Conservation (phyloP, 2,888 invertebrate genomes). For the Andrena flavipes region DNA sequence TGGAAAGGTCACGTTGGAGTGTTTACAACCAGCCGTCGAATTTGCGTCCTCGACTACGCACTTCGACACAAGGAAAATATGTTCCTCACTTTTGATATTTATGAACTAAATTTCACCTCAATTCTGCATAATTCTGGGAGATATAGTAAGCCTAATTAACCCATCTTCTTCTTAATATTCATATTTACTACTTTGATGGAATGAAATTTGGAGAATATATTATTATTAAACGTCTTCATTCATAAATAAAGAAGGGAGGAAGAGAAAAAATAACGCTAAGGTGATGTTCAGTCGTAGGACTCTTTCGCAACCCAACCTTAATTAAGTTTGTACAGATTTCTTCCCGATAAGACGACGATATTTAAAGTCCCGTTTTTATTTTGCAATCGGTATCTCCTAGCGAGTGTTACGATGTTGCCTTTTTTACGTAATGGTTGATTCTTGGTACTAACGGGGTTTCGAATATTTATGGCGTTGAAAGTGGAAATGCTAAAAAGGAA, state of each 20-base stretch:
- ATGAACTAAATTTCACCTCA: not conserved
- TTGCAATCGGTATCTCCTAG: constrained; percentile 1
- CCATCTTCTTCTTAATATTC: not conserved
- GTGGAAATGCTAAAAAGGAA: constrained; percentile 42
- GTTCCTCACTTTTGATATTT: not conserved
- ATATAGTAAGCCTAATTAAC: not conserved
- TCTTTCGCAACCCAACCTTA: no score
- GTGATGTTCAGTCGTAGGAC: no score
- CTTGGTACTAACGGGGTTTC: constrained; percentile 30
- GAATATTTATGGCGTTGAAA: constrained; percentile 19
- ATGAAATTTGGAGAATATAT: no score
- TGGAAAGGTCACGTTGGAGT: constrained; percentile 9
- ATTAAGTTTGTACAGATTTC: not conserved
- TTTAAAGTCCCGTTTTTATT: constrained; percentile 16
- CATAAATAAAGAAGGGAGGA: no score
- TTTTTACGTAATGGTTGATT: constrained; percentile 48
- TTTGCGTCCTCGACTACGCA: constrained; percentile 1
- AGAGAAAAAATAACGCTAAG: no score
- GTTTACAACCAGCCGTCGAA: constrained; percentile 12
- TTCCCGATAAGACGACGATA: not conserved
- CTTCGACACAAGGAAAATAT: not conserved
- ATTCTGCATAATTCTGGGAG: not conserved
- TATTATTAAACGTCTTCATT: no score
- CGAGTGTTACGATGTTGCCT: constrained; percentile 23
- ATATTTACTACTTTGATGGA: not conserved